Conservation (phyloP, 2,113 vertebrate species). For the Formicarius rufipectus region DNA sequence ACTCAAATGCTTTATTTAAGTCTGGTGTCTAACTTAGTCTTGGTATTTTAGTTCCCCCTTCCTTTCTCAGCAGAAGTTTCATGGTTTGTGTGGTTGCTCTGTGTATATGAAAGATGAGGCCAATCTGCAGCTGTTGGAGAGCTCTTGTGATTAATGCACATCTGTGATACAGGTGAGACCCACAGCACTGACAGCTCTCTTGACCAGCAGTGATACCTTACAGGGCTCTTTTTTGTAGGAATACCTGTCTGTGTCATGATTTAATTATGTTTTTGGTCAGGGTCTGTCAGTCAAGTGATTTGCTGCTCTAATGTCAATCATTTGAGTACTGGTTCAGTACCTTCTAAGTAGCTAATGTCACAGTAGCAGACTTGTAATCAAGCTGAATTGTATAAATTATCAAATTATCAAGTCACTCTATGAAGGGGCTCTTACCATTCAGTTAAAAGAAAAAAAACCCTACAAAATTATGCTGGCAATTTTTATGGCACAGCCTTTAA, state of each 20-base stretch:
- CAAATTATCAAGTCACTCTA: slow-evolving; percentile 12
- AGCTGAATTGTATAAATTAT: slow-evolving; percentile 63
- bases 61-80: neutral
- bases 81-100: neutral
- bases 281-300: neutral
- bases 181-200: neutral
- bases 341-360: slow-evolving; percentile 21
- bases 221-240: neutral
- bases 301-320: slow-evolving; percentile 11
- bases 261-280: slow-evolving; percentile 24
- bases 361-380: slow-evolving; percentile 68
- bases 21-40: neutral
- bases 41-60: neutral
- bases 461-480: neutral
- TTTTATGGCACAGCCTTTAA: neutral
- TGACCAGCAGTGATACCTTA: neutral
- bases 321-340: neutral
- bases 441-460: neutral
- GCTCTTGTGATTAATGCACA: neutral
- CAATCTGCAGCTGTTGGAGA: neutral
- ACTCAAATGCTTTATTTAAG: neutral
- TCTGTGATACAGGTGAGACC: neutral
- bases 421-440: neutral
- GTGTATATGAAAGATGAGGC: neutral
- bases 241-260: neutral